These are phyloP conservation scores for Ariopsis seemanni DNA, from an alignment of 2,113 vertebrate genomes.

Conservation along the genomic window DNA sequence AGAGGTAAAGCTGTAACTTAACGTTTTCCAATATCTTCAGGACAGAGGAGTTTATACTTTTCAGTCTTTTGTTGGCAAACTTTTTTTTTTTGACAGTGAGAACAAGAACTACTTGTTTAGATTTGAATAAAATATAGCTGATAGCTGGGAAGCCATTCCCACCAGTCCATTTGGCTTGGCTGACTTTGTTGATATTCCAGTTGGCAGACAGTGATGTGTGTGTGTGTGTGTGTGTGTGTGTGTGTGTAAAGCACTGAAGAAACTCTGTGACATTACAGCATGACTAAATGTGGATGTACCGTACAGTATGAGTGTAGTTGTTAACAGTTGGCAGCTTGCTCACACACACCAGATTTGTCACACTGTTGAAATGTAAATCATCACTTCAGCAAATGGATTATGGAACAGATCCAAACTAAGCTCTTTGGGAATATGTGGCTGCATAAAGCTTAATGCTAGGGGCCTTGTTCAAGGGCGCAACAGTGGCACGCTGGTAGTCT, in stretches of 20 bases:
- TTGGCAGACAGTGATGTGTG: neutral
- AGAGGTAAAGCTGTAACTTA: neutral
- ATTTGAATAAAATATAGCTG: neutral
- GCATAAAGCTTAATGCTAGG: neutral
- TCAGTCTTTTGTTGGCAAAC: neutral
- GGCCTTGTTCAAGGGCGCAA: neutral
- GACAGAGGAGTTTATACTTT: neutral
- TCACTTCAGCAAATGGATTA: neutral
- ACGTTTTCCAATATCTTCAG: neutral
- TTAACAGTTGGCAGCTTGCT: constrained; percentile 21
- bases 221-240: neutral
- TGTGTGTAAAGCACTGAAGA: neutral
- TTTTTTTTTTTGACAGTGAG: too few relatives aligned
- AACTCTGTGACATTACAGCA: neutral
- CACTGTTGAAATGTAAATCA: constrained; percentile 16
- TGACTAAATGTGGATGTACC: constrained; percentile 6
- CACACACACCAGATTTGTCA: constrained; percentile 19
- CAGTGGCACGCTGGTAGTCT: neutral
- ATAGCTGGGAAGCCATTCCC: neutral
- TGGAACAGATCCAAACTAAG: neutral
- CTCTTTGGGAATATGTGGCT: neutral
- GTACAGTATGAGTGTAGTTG: neutral
- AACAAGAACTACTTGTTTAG: neutral
- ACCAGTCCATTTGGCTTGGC: neutral
- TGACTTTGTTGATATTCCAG: neutral